Percentiles rank a stretch among this genome's conserved stretches.
Evolutionary conservation across 2,113 vertebrate species (phyloP).

Genomic region (Andinoacara biseriatus): DNA sequence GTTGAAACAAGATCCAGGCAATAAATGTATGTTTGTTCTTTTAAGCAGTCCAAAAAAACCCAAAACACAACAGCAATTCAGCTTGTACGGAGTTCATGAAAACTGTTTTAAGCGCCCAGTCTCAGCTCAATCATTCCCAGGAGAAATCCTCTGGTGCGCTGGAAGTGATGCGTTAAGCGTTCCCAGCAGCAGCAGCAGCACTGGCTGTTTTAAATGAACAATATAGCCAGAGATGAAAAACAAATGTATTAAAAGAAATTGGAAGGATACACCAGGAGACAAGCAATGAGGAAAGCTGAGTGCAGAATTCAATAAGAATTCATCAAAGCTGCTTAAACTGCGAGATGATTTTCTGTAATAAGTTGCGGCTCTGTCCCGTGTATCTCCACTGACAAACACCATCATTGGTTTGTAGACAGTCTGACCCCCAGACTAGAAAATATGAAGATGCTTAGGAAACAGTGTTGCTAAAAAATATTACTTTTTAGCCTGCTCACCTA

Average conservation of each 20-base stretch:
- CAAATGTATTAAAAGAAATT: conserved; percentile 46
- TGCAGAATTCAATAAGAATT: conserved; percentile 43
- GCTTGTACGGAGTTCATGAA: neutral
- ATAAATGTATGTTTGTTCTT: conserved; percentile 5
- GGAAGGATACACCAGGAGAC: conserved; percentile 27
- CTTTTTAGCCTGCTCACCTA: neutral
- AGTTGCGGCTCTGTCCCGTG: neutral
- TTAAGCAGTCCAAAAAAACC: neutral
- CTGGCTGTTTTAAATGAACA: conserved; percentile 47
- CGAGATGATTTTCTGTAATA: conserved; percentile 22
- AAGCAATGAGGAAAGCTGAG: conserved; percentile 30
- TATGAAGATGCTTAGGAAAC: neutral
- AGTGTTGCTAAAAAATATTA: neutral
- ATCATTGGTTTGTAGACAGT: conserved; percentile 20
- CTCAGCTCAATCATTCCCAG: conserved; percentile 31
- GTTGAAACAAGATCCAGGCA: neutral
- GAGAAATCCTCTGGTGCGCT: conserved; percentile 25
- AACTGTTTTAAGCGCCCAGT: conserved; percentile 32
- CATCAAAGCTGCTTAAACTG: conserved; percentile 42
- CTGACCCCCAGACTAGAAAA: conserved; percentile 3
- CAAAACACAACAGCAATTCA: neutral
- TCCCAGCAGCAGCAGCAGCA: conserved; percentile 34
- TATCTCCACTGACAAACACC: conserved; percentile 17
- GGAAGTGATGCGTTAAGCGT: conserved; percentile 54
- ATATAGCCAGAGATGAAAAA: conserved; percentile 47